Evolutionary conservation across 2,797 vertebrate species (phyloP).

Genomic region (Manis javanica): DNA sequence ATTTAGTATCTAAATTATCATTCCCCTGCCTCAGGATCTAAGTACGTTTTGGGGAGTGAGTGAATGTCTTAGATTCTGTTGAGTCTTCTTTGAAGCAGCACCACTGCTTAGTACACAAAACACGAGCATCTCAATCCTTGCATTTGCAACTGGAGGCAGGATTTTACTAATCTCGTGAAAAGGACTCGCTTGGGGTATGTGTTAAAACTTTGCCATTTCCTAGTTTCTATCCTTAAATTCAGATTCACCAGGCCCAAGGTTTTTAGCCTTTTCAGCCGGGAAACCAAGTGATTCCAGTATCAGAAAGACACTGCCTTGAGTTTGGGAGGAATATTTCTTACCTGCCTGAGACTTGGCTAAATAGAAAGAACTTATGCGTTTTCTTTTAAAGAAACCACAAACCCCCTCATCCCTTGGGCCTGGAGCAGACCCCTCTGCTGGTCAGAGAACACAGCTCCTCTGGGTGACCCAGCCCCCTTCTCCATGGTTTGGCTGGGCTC

Average conservation of each 20-base stretch:
- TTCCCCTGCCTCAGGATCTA: not conserved
- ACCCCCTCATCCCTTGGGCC: not conserved
- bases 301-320: not conserved
- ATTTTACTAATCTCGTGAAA: not conserved
- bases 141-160: not conserved
- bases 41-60: constrained; percentile 2
- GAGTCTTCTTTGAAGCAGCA: not conserved
- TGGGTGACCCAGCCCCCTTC: not conserved
- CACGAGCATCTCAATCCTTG: not conserved
- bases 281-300: not conserved
- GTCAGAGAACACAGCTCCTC: not conserved
- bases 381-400: not conserved
- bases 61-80: not conserved
- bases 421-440: not conserved
- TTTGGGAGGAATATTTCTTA: not conserved
- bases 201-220: not conserved
- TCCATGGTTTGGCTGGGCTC: not conserved
- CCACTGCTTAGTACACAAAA: not conserved
- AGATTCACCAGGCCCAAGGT: not conserved
- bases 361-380: not conserved
- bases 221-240: not conserved
- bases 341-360: not conserved
- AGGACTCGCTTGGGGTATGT: not conserved
- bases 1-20: not conserved
- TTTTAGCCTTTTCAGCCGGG: not conserved